Conservation (phyloP, 2,888 invertebrate genomes). For the Phalangium opilio region DNA sequence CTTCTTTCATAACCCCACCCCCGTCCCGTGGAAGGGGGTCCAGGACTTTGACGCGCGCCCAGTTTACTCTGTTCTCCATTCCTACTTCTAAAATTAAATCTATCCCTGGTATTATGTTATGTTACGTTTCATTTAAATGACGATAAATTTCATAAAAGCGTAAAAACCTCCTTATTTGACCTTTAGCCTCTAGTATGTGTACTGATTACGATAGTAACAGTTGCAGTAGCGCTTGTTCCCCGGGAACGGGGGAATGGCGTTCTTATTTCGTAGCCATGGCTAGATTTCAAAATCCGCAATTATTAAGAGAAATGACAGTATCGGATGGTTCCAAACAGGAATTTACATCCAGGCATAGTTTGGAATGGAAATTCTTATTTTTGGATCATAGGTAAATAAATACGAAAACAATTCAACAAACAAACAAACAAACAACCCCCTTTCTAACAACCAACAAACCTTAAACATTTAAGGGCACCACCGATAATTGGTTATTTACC, state of each 20-base stretch:
- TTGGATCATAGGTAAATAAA: constrained; percentile 70
- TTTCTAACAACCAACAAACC: too few relatives aligned
- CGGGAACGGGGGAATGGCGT: constrained; percentile 6
- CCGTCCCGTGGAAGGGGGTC: too few relatives aligned
- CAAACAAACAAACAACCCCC: too few relatives aligned
- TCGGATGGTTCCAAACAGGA: constrained; percentile 59
- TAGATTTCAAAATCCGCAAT: constrained; percentile 58
- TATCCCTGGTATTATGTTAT: too few relatives aligned
- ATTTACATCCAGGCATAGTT: constrained; percentile 79
- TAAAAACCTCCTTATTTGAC: too few relatives aligned
- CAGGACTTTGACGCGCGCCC: too few relatives aligned
- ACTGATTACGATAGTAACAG: constrained; percentile 15
- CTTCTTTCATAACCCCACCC: too few relatives aligned
- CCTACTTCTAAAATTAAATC: too few relatives aligned
- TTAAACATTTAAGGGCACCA: constrained; percentile 50
- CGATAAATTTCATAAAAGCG: neutral
- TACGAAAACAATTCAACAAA: too few relatives aligned
- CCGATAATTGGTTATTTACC: constrained; percentile 84
- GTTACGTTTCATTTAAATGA: too few relatives aligned
- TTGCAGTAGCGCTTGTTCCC: constrained; percentile 14
- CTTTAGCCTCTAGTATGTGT: too few relatives aligned
- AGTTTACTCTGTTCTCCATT: too few relatives aligned
- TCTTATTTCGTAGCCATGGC: constrained; percentile 60
- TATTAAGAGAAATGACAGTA: constrained; percentile 71
- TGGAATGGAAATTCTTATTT: constrained; percentile 92